Evolutionary conservation across 1,140 invertebrate species (phyloP), one percentile per base, ranked within the genome.

Genomic region (Epicauta chinensis): DNA sequence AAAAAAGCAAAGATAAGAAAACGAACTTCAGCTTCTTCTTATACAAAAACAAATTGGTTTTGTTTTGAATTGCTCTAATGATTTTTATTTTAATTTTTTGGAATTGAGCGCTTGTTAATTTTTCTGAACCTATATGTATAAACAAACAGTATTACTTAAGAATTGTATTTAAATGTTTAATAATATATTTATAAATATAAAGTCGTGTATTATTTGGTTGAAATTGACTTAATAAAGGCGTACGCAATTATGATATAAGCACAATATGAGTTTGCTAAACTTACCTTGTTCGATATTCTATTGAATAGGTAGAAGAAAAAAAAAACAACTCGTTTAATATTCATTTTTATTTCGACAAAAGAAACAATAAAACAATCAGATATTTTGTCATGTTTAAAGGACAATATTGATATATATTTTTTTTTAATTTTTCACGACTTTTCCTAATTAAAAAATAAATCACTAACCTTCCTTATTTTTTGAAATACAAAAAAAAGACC

Each of bases 101-200:
- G 38, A 40, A 49, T 40, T 32, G 9, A 52, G 39, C 36, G 41
- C 46, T 53, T 53, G 23, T 45, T 53, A 29, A 31, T 45, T 45
- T 31, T 13, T 11, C 7, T 14, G 16, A 16, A 31, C 14, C 31
- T 45, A 11, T 31, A 37, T 47, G 45, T 47, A 36, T 34, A 13
- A 13, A 30, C 34, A 34, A 47, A 34, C 16, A 47, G 32, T 37
- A 47, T 37, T 43, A 43, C 13, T 43, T 47, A 23, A n/a, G n/a
- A n/a, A 35, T 46, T 47, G 45, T 47, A 47, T 37, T 47, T 47
- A 23, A 47, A 47, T 23, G 23, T 23, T 47, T 47, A 47, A 47
- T 47, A 47, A 13, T 47, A 47, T 47, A 47, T 47, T 47, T 47
- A 47, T 47, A 47, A 47, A 36, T 47, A 47, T 47, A 37, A 11